Base-by-base conservation (phyloP, 2,797 vertebrate genomes). In the Myotis pilosus region DNA sequence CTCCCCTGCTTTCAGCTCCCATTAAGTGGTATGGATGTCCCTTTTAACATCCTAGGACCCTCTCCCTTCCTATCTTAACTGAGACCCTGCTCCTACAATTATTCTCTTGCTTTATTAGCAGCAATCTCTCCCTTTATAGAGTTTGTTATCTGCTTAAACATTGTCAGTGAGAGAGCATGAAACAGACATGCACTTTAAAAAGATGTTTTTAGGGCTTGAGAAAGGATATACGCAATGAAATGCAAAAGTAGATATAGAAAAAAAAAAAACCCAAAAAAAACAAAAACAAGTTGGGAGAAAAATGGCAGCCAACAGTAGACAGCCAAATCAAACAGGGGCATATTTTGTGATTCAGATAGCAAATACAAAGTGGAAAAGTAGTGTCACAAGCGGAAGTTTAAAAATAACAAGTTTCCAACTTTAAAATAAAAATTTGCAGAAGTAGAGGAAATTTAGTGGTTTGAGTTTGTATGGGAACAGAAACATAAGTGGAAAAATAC, bases 371-470 rank as follows among this genome's bases (percentile, higher is more conserved):
- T 74, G 87, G 75, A 76, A 96, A 95, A 95, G 69, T 44, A 38
- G 47, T 23, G 82, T 80, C 75, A 87, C 76, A 76, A 87, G 87
- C 68, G 69, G 89, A 92, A 79, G 22, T 33, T 95, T 55, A 89
- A 88, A 94, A 96, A 71, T 71, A 30, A 5, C 51, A 91, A 91
- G 57, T 68, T 92, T 92, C 89, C 95, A 95, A 94, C 64, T 94
- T 91, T 75, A 76, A 95, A 95, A 93, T 33, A 60, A 93, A 94
- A 82, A 79, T 86, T 96, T 95, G 94, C 86, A 89, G 72, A 96
- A 95, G 69, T 38, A 80, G 74, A 96, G 81, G 87, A 95, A 96
- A 95, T 94, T 41, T 87, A 88, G 81, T 97, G 92, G 78, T 85
- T 96, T 23, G 28, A 78, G 69, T 95, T 94, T 95, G 69, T 74